phyloP scores from a whole-genome alignment of 2,797 vertebrate species.

The Phoeniculus purpureus region DNA sequence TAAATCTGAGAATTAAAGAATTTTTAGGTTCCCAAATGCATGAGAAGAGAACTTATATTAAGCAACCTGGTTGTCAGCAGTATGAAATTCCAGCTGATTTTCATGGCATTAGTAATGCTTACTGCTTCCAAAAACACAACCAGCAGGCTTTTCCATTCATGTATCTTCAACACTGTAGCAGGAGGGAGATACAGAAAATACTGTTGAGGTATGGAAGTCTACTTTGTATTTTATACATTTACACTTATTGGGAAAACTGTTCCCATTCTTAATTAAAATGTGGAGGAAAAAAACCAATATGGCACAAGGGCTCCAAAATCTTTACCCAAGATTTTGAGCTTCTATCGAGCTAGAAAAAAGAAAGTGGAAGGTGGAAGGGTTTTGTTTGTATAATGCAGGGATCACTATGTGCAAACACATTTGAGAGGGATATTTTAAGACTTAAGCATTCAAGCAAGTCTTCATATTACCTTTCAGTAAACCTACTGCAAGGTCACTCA shows the following conservation, averaged over 20 bases:
- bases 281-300: too few relatives aligned
- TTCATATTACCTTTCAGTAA: neutral
- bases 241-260: neutral
- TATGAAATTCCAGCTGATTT: neutral
- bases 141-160: neutral
- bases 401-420: fast-evolving
- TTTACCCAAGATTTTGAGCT: neutral
- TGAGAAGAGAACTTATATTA: neutral
- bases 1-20: slow-evolving; percentile 37
- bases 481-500: neutral
- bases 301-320: neutral
- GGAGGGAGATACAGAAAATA: neutral
- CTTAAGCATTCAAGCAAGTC: neutral
- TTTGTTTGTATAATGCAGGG: neutral
- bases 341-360: neutral
- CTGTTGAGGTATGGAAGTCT: neutral
- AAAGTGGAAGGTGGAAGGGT: neutral
- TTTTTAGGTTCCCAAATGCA: slow-evolving; percentile 7
- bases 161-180: neutral
- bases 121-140: neutral
- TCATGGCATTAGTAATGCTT: neutral
- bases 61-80: neutral
- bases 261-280: neutral
- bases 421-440: neutral
- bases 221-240: neutral